Conservation (phyloP, 2,113 vertebrate genomes). For the Gracilinanus agilis region DNA sequence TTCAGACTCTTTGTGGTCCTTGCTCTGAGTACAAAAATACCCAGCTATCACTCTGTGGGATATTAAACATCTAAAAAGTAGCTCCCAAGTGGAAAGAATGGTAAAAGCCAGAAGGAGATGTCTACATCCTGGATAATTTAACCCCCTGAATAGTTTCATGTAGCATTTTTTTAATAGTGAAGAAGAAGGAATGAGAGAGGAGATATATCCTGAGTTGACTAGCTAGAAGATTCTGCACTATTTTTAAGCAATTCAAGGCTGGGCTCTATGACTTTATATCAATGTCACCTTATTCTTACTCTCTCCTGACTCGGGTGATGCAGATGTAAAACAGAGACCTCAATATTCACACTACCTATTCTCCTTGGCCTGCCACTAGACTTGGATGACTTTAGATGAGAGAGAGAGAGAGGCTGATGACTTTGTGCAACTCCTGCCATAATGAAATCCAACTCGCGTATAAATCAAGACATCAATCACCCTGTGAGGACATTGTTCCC, state of each 20-base stretch:
- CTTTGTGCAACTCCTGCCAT: too few species aligned
- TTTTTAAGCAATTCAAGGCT: constrained; percentile 24
- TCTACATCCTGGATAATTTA: background rate
- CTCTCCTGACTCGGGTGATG: background rate
- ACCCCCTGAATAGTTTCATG: background rate
- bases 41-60: background rate
- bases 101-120: background rate
- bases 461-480: too few species aligned
- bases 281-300: background rate
- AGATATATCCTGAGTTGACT: background rate
- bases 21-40: background rate
- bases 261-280: background rate
- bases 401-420: too few species aligned
- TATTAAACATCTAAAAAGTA: background rate
- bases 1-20: background rate
- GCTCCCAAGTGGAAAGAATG: background rate
- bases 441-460: too few species aligned
- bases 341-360: background rate
- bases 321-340: background rate
- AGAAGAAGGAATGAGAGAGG: background rate
- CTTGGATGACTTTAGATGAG: too few species aligned
- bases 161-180: constrained; percentile 24
- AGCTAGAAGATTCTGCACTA: constrained; percentile 2
- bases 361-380: background rate
- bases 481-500: too few species aligned